Percentiles rank a stretch among this genome's conserved stretches.
Conservation (phyloP, 2,888 invertebrate species). For the Trissolcus brochymenae region DNA sequence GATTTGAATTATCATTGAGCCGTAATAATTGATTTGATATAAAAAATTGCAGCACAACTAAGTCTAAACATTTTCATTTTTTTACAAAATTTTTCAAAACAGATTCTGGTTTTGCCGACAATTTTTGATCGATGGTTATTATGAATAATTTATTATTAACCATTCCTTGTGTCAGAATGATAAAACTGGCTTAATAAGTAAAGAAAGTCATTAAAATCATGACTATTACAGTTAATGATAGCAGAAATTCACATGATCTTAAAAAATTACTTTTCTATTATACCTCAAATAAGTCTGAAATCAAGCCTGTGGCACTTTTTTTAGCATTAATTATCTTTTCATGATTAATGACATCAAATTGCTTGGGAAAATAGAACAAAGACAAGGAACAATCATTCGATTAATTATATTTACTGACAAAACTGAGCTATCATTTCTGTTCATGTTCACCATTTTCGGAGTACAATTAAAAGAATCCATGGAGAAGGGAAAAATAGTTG, state of each 20-base stretch:
- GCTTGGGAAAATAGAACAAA: constrained; percentile 35
- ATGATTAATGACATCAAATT: constrained; percentile 15
- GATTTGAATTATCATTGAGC: too few relatives aligned
- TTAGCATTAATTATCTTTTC: constrained; percentile 26
- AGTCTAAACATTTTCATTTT: too few relatives aligned
- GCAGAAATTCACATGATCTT: neutral
- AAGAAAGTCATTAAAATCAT: too few relatives aligned
- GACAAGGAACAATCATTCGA: constrained; percentile 12
- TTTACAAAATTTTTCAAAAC: too few relatives aligned
- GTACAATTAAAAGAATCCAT: constrained; percentile 9
- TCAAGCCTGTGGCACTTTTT: constrained; percentile 26
- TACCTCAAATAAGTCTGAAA: constrained; percentile 9
- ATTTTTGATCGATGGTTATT: too few relatives aligned
- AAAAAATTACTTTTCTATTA: constrained; percentile 9
- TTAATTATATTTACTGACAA: constrained; percentile 3
- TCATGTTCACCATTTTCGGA: constrained; percentile 28
- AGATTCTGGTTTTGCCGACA: too few relatives aligned
- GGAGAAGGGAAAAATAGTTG: constrained; percentile 13
- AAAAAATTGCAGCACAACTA: too few relatives aligned
- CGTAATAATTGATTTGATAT: too few relatives aligned
- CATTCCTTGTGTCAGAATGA: too few relatives aligned
- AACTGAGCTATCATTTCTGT: constrained; percentile 2
- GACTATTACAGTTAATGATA: too few relatives aligned
- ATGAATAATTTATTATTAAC: neutral
- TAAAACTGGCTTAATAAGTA: too few relatives aligned